Evolutionary conservation across 2,888 invertebrate genomes (phyloP).

Genomic region (Busseola fusca): DNA sequence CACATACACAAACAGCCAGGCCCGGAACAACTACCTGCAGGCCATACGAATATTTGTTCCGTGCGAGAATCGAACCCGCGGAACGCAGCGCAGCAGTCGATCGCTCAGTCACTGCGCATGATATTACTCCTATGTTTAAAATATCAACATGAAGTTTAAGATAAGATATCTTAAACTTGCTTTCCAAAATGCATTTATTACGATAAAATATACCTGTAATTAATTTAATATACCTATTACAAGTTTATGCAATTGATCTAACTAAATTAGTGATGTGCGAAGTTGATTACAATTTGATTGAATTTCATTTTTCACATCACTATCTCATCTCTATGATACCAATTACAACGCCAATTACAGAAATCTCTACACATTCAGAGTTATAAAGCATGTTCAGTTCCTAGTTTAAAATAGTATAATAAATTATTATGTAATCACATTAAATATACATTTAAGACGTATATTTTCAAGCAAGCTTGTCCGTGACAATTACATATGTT

Average conservation of each 20-base stretch:
- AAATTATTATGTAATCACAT: constrained; percentile 29
- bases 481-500: constrained; percentile 7
- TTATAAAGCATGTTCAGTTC: constrained; percentile 27
- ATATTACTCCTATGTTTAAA: constrained; percentile 24
- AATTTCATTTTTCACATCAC: constrained; percentile 36
- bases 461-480: constrained; percentile 36
- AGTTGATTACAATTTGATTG: constrained; percentile 26
- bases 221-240: constrained; percentile 8
- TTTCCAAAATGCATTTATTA: constrained; percentile 30
- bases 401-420: constrained; percentile 21
- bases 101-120: too few species aligned
- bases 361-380: constrained; percentile 39
- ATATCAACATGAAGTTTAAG: constrained; percentile 12
- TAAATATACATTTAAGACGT: constrained; percentile 23
- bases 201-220: constrained; percentile 23
- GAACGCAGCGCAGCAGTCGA: too few species aligned
- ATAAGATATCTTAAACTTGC: constrained; percentile 21
- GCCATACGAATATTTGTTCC: too few species aligned
- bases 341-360: constrained; percentile 2
- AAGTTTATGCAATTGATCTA: constrained; percentile 25
- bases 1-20: too few species aligned
- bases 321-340: constrained; percentile 2
- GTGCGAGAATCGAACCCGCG: too few species aligned
- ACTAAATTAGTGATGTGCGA: constrained; percentile 29
- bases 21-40: too few species aligned